phyloP scores from a whole-genome alignment of 1,140 invertebrate species.

The Theocolax elegans region DNA sequence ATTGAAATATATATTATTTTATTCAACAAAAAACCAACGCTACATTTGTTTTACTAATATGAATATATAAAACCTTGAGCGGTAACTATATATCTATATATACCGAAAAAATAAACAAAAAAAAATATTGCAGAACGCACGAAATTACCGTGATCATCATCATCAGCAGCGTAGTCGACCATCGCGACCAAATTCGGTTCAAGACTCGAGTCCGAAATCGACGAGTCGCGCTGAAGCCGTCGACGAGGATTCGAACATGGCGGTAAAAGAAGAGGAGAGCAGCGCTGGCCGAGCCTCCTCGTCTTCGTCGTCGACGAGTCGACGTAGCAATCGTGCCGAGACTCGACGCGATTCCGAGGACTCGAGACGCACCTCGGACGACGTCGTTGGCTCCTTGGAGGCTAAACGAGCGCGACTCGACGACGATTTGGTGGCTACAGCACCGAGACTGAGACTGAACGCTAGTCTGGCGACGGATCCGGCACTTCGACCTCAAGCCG shows the following conservation, averaged over 20 bases:
- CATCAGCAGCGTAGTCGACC: constrained; percentile 38
- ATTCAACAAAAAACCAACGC: too few species aligned
- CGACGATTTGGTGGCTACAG: constrained; percentile 60
- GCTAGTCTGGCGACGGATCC: constrained; percentile 83
- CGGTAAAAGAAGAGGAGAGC: constrained; percentile 54
- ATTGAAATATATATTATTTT: too few species aligned
- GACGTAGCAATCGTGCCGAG: not conserved
- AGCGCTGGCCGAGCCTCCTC: constrained; percentile 43
- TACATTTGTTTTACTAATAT: too few species aligned
- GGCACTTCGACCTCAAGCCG: constrained; percentile 73
- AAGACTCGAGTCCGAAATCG: constrained; percentile 58
- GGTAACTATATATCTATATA: too few species aligned
- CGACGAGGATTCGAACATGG: constrained; percentile 36
- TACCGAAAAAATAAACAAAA: constrained; percentile 3
- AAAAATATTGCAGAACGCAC: constrained; percentile 47
- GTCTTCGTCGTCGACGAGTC: constrained; percentile 33
- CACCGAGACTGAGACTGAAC: constrained; percentile 80
- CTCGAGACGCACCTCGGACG: constrained; percentile 44
- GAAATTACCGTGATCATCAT: constrained; percentile 45
- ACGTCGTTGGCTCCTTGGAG: constrained; percentile 37
- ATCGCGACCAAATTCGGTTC: constrained; percentile 48
- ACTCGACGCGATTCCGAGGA: constrained; percentile 54
- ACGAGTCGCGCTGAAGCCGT: not conserved
- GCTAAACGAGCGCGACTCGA: constrained; percentile 43
- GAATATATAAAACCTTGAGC: too few species aligned